These are phyloP conservation scores for Halcyon senegalensis DNA, from an alignment of 2,113 vertebrate species.

Conservation along the genomic window DNA sequence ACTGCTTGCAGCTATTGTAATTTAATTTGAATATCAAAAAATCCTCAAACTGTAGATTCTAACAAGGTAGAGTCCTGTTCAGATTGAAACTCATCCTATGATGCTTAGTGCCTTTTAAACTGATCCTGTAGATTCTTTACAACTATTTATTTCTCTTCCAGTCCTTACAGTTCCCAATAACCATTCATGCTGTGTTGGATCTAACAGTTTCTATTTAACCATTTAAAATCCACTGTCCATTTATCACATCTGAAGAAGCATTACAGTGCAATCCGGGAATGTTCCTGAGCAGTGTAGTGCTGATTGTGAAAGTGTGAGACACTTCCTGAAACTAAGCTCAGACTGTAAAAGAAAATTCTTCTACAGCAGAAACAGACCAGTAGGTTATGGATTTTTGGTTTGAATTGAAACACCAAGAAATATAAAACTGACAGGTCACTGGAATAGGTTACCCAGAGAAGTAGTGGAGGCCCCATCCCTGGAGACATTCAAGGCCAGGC, in stretches of 20 bases:
- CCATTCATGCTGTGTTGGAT: not conserved
- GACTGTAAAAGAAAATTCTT: not conserved
- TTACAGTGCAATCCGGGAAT: not conserved
- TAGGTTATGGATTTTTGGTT: not conserved
- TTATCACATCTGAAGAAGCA: not conserved
- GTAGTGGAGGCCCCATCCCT: too few relatives aligned
- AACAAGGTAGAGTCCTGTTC: conserved; percentile 8
- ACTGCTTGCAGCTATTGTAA: conserved; percentile 30
- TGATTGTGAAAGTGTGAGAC: not conserved
- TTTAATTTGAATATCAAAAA: conserved; percentile 61
- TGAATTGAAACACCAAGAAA: not conserved
- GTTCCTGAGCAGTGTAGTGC: not conserved
- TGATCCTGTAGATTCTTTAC: not conserved
- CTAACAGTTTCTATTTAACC: not conserved
- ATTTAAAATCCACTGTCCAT: not conserved
- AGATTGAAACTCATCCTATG: not conserved
- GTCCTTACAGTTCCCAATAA: not conserved
- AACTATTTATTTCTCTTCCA: not conserved
- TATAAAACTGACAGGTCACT: not conserved
- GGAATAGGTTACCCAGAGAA: too few relatives aligned
- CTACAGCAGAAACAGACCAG: not conserved
- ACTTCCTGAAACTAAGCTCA: not conserved
- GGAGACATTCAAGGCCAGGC: too few relatives aligned
- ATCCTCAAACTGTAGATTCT: conserved; percentile 21
- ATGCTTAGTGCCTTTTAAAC: not conserved